A percentile compares a stretch with the other conserved stretches of the same genome.
These are phyloP conservation scores for Mythimna vitellina DNA, from an alignment of 2,888 invertebrate genomes.

Conservation along the genomic window DNA sequence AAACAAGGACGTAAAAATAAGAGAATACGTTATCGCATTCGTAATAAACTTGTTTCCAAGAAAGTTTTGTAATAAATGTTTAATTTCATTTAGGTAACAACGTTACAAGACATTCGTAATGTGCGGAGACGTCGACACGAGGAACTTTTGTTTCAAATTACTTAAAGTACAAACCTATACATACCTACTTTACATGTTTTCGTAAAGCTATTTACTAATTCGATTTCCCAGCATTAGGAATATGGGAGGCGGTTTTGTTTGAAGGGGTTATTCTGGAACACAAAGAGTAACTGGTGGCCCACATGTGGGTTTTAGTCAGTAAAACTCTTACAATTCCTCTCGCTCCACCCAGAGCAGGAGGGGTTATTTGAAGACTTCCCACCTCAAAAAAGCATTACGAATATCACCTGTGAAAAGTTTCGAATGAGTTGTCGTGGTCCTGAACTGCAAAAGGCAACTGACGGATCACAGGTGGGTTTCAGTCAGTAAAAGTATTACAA, in stretches of 20 bases:
- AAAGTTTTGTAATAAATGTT: slow-evolving; percentile 76
- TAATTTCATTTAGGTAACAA: slow-evolving; percentile 74
- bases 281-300: too few species aligned
- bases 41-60: slow-evolving; percentile 57
- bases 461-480: too few species aligned
- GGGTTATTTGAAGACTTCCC: too few species aligned
- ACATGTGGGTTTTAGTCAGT: too few species aligned
- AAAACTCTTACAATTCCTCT: too few species aligned
- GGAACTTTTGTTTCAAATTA: slow-evolving; percentile 69
- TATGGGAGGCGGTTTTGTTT: neutral
- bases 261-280: too few species aligned
- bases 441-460: too few species aligned
- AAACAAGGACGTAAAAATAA: slow-evolving; percentile 54
- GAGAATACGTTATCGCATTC: slow-evolving; percentile 61
- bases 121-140: slow-evolving; percentile 59
- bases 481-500: too few species aligned
- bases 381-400: too few species aligned
- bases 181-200: slow-evolving; percentile 5
- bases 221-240: slow-evolving; percentile 1
- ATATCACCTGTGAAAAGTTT: too few species aligned
- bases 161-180: slow-evolving; percentile 56
- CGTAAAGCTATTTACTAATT: slow-evolving; percentile 11
- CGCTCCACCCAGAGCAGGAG: too few species aligned
- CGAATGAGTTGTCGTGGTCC: too few species aligned
- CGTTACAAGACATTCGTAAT: slow-evolving; percentile 69